These are phyloP conservation scores for Drosophila ironensis DNA, from an alignment of 1,140 invertebrate genomes.

Conservation along the genomic window DNA sequence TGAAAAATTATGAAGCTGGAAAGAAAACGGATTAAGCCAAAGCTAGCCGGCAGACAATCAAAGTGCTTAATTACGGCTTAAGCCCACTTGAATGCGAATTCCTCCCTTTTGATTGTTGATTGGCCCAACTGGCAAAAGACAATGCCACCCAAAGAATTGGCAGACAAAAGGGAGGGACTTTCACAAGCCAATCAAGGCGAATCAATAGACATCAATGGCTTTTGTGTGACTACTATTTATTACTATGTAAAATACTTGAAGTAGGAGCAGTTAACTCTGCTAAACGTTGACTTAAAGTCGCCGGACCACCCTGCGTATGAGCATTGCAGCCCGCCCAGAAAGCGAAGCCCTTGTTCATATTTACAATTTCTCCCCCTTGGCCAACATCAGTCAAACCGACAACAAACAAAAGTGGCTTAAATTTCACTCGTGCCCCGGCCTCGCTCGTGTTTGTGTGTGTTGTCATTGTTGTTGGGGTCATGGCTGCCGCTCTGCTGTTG, in stretches of 20 bases:
- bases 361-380: slow-evolving; percentile 7
- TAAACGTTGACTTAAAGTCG: not conserved
- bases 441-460: slow-evolving; percentile 16
- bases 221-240: not conserved
- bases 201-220: too few relatives aligned
- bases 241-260: not conserved
- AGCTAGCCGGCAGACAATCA: slow-evolving; percentile 46
- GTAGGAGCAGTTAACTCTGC: not conserved
- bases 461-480: slow-evolving; percentile 33
- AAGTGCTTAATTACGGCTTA: slow-evolving; percentile 58
- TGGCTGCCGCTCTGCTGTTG: slow-evolving; percentile 12
- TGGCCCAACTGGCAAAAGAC: slow-evolving; percentile 15
- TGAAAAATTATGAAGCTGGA: slow-evolving; percentile 74
- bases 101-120: slow-evolving; percentile 25
- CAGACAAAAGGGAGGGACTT: slow-evolving; percentile 6
- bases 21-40: slow-evolving; percentile 17
- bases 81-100: slow-evolving; percentile 66
- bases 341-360: slow-evolving; percentile 3
- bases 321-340: not conserved
- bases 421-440: slow-evolving; percentile 43
- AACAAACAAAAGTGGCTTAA: slow-evolving; percentile 56
- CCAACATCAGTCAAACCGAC: slow-evolving; percentile 21
- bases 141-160: not conserved
- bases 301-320: slow-evolving; percentile 1
- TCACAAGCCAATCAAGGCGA: not conserved